Evolutionary conservation across 2,797 vertebrate genomes (phyloP).

Genomic region (Vipera latastei): DNA sequence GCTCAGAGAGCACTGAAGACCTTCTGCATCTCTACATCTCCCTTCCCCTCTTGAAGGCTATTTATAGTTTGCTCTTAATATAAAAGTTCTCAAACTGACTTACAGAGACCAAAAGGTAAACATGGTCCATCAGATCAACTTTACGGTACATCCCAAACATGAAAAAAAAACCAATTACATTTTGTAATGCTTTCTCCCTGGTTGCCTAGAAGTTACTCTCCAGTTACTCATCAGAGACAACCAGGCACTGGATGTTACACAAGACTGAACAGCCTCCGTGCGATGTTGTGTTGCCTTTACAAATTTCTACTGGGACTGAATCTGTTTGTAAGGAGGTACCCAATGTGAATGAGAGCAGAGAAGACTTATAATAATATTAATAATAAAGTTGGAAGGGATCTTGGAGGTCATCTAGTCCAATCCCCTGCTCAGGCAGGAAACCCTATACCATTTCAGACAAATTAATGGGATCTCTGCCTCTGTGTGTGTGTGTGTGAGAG

Average conservation of each 20-base stretch:
- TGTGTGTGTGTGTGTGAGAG: too few relatives aligned
- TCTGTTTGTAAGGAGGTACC: neutral
- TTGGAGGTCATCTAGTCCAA: too few relatives aligned
- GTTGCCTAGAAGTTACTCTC: neutral
- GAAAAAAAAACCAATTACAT: rapidly evolving
- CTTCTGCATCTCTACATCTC: neutral
- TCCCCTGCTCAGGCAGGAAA: too few relatives aligned
- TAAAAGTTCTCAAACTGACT: neutral
- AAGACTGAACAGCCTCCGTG: neutral
- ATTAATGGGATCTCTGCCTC: too few relatives aligned
- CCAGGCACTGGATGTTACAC: neutral
- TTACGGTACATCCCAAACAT: neutral
- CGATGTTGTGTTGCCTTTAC: neutral
- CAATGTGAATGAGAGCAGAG: neutral
- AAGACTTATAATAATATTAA: neutral
- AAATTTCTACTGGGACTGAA: neutral
- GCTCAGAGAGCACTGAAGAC: neutral
- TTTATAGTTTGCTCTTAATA: neutral
- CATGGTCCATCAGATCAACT: neutral
- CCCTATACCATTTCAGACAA: too few relatives aligned
- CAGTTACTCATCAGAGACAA: neutral
- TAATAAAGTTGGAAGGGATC: too few relatives aligned
- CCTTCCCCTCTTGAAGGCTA: neutral
- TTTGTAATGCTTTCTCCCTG: neutral
- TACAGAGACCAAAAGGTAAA: neutral